A percentile compares a stretch with the other conserved stretches of the same genome.
Conservation (phyloP, 2,888 invertebrate species). For the Agrotis segetum region DNA sequence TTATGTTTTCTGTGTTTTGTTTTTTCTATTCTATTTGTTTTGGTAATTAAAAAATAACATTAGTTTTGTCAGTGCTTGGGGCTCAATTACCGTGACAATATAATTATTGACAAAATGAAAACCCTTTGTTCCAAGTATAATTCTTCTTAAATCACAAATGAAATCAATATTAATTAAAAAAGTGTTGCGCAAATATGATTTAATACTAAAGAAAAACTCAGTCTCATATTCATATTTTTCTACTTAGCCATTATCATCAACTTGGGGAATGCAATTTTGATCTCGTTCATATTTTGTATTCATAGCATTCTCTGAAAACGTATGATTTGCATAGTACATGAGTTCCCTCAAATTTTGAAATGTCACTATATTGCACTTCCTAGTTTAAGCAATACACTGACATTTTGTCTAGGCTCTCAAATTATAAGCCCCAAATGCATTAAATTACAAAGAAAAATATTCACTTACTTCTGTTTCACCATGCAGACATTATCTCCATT, state of each 20-base stretch:
- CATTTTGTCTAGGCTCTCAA: neutral
- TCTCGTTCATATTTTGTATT: too few species aligned
- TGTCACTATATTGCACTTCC: too few species aligned
- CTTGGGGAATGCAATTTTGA: too few species aligned
- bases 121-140: neutral
- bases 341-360: too few species aligned
- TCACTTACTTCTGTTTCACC: constrained; percentile 88
- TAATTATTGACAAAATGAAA: too few species aligned
- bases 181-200: neutral
- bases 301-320: too few species aligned
- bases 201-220: too few species aligned
- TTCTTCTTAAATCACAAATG: too few species aligned
- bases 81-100: neutral
- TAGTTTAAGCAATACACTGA: neutral
- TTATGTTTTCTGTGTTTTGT: neutral
- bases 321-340: too few species aligned
- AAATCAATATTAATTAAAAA: neutral
- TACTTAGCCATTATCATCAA: too few species aligned
- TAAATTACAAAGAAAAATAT: too few species aligned
- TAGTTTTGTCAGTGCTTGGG: neutral
- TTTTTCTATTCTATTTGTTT: neutral
- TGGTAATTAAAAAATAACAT: neutral
- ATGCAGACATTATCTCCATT: constrained; percentile 88
- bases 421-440: neutral
- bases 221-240: too few species aligned